Evolutionary conservation across 2,797 vertebrate species (phyloP).

Genomic region (Chelmon rostratus): DNA sequence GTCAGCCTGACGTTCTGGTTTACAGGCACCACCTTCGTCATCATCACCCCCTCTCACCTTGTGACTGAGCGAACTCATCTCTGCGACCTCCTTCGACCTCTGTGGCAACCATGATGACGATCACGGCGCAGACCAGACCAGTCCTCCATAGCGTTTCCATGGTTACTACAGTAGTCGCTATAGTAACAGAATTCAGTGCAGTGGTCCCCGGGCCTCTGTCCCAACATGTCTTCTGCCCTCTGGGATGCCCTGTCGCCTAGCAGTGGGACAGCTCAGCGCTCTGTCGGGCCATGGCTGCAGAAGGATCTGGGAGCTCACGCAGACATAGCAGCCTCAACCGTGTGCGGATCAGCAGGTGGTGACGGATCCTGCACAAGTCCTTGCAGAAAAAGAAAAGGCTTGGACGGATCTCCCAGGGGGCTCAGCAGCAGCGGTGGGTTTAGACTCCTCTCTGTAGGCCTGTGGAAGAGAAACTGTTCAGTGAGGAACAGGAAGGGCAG

Average conservation of each 20-base stretch:
- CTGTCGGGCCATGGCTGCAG: constrained; percentile 78
- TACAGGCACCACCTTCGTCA: not conserved
- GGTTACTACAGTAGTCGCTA: constrained; percentile 87
- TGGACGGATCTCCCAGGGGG: not conserved
- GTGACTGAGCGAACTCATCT: constrained; percentile 86
- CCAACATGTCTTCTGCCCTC: constrained; percentile 98
- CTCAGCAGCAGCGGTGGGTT: constrained; percentile 57
- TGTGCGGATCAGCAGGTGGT: constrained; percentile 25
- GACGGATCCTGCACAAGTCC: constrained; percentile 42
- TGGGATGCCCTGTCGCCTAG: constrained; percentile 87
- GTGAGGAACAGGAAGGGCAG: constrained; percentile 48
- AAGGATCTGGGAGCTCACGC: constrained; percentile 36
- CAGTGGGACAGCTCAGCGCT: constrained; percentile 83
- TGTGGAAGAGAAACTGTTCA: constrained; percentile 69
- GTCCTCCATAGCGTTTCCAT: constrained; percentile 95
- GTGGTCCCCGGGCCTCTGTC: constrained; percentile 89
- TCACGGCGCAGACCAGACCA: constrained; percentile 88
- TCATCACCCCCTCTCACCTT: constrained; percentile 87
- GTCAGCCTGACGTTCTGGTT: not conserved
- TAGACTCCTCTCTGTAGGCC: constrained; percentile 57
- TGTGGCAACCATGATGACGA: constrained; percentile 85
- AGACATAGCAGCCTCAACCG: constrained; percentile 58
- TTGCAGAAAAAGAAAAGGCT: constrained; percentile 47
- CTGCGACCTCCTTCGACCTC: constrained; percentile 80
- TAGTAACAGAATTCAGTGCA: constrained; percentile 87